Evolutionary conservation across 2,797 vertebrate genomes (phyloP).

Genomic region (Hephaestus fuliginosus): DNA sequence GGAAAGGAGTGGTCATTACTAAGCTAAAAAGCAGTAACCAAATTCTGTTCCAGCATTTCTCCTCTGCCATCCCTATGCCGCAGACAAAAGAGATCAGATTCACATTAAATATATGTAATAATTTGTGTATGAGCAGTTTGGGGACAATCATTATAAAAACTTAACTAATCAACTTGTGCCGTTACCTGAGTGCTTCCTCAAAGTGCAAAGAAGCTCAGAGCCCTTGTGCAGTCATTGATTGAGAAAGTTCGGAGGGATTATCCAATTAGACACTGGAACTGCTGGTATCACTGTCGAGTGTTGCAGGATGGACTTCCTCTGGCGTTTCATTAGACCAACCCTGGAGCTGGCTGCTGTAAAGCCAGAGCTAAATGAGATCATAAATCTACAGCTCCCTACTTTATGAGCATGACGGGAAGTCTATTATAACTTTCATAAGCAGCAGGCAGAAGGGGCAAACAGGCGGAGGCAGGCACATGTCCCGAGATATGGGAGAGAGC

Average conservation of each 20-base stretch:
- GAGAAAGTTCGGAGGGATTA: slow-evolving; percentile 71
- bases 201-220: not conserved
- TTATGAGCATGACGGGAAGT: slow-evolving; percentile 85
- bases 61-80: not conserved
- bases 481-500: slow-evolving; percentile 46
- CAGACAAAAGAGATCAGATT: slow-evolving; percentile 11
- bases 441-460: slow-evolving; percentile 54
- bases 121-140: not conserved
- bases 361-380: slow-evolving; percentile 83
- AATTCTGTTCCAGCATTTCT: slow-evolving; percentile 9
- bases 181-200: slow-evolving; percentile 18
- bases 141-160: not conserved
- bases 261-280: slow-evolving; percentile 73
- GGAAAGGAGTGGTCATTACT: slow-evolving; percentile 26
- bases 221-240: slow-evolving; percentile 48
- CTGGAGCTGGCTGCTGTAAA: slow-evolving; percentile 72
- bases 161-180: not conserved
- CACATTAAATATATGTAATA: not conserved
- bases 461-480: slow-evolving; percentile 43
- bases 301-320: slow-evolving; percentile 75
- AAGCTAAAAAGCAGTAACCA: slow-evolving; percentile 36
- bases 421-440: slow-evolving; percentile 86
- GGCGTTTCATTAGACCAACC: slow-evolving; percentile 82
- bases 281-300: slow-evolving; percentile 59
- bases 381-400: slow-evolving; percentile 84